Conservation (phyloP, 2,888 invertebrate genomes). For the Platycheirus albimanus region DNA sequence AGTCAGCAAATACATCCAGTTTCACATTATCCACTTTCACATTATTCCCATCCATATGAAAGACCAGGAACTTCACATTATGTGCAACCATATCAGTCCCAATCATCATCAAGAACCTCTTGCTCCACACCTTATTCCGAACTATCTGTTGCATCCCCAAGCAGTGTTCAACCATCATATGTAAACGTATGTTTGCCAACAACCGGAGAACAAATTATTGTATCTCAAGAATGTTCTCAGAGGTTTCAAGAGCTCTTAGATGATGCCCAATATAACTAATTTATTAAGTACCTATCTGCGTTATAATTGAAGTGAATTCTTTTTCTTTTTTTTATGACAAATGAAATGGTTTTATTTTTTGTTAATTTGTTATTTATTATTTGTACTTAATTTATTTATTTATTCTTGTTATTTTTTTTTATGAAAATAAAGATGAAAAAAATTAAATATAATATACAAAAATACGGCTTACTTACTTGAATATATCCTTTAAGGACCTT, state of each 20-base stretch:
- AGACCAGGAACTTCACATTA: neutral
- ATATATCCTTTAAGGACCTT: no score
- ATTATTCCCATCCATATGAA: neutral
- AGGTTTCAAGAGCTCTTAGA: neutral
- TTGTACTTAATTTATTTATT: no score
- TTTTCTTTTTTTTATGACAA: neutral
- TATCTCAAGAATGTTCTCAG: neutral
- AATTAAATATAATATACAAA: no score
- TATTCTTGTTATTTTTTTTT: no score
- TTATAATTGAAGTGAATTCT: neutral
- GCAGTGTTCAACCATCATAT: no score
- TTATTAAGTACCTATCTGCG: neutral
- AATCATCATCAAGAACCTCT: neutral
- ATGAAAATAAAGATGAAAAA: no score
- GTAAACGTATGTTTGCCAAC: neutral
- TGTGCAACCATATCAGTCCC: neutral
- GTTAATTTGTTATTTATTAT: no score
- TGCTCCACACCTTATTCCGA: neutral
- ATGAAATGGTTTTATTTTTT: neutral
- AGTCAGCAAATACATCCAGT: no score
- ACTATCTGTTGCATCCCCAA: neutral
- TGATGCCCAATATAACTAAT: neutral
- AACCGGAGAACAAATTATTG: neutral
- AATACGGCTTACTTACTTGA: no score
- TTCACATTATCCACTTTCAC: neutral